Percentiles rank a stretch among this genome's conserved stretches.
These are phyloP conservation scores for Jaculus jaculus DNA, from an alignment of 2,113 vertebrate genomes.

Conservation along the genomic window DNA sequence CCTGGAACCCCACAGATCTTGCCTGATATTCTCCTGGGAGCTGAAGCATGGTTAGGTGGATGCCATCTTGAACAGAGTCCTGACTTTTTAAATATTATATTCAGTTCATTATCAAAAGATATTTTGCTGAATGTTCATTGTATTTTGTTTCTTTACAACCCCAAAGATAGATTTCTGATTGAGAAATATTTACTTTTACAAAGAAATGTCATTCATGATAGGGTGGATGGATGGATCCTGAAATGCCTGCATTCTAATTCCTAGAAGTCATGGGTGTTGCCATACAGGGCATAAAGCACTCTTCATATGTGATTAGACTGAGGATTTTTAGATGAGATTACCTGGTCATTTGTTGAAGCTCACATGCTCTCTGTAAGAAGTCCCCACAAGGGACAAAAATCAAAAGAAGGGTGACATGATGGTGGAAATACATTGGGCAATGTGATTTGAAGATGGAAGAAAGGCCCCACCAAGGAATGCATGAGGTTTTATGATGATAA, in stretches of 20 bases:
- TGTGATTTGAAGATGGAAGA: background rate
- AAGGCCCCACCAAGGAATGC: background rate
- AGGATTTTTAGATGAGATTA: background rate
- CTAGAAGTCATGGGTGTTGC: background rate
- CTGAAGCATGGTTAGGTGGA: too few relatives aligned
- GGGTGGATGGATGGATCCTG: background rate
- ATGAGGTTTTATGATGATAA: rapidly evolving
- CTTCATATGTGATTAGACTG: background rate
- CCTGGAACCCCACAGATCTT: too few relatives aligned
- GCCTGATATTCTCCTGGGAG: too few relatives aligned
- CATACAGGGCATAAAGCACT: background rate
- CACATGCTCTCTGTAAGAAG: rapidly evolving
- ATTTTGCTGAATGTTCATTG: background rate
- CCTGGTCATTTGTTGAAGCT: background rate
- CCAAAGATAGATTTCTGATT: background rate
- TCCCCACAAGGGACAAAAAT: background rate
- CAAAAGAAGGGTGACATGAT: background rate
- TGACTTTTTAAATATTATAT: background rate
- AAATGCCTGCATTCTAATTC: background rate
- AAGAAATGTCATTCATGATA: background rate
- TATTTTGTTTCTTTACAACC: background rate
- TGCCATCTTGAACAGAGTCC: background rate
- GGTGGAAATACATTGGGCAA: background rate
- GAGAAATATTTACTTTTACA: background rate
- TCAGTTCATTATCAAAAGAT: background rate